These are phyloP conservation scores for Egretta garzetta DNA, from an alignment of 2,113 vertebrate species.

Conservation along the genomic window DNA sequence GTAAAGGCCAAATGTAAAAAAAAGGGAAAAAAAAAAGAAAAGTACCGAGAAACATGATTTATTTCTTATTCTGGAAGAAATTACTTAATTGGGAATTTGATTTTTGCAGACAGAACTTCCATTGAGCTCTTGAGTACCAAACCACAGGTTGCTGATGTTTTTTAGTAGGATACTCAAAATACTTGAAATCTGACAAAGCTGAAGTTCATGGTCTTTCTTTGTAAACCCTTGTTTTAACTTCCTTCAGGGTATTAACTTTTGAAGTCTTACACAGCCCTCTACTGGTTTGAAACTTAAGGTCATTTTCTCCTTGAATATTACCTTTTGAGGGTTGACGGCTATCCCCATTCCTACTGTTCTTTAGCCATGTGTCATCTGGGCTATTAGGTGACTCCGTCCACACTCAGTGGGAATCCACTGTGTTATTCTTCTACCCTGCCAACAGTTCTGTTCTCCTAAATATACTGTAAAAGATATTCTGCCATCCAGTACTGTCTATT, in stretches of 20 bases:
- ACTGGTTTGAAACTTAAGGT: background rate
- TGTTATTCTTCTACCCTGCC: background rate
- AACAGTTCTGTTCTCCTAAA: background rate
- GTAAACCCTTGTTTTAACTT: background rate
- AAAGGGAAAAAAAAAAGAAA: background rate
- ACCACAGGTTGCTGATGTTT: background rate
- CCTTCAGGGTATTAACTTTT: background rate
- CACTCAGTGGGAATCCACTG: background rate
- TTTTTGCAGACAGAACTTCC: background rate
- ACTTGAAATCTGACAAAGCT: background rate
- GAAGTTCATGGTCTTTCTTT: background rate
- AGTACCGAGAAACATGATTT: background rate
- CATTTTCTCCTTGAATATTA: background rate
- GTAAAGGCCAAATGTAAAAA: background rate
- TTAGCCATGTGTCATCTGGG: background rate
- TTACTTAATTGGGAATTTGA: background rate
- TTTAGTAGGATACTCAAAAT: background rate
- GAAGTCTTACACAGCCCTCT: background rate
- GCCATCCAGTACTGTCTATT: background rate
- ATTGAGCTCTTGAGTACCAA: background rate
- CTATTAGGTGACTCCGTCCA: background rate
- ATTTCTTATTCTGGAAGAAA: background rate
- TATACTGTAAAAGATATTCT: background rate
- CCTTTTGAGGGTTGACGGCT: background rate
- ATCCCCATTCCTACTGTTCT: background rate